Conservation (phyloP, 2,113 vertebrate species). For the Neodontobutis hainanensis region DNA sequence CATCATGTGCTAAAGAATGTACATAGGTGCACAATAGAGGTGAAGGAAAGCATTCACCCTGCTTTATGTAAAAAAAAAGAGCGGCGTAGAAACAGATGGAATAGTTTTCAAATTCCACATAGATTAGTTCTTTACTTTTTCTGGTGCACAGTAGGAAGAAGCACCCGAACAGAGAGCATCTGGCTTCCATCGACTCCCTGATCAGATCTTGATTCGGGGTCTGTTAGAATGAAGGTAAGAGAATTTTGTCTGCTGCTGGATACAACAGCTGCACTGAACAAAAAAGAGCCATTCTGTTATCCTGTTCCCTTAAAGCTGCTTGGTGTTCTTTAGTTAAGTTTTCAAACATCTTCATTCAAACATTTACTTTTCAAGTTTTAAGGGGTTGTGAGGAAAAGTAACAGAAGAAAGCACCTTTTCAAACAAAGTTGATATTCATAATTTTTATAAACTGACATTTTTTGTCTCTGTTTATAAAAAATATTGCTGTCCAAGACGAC, state of each 20-base stretch:
- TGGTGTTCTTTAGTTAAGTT: too few species aligned
- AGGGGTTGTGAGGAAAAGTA: too few species aligned
- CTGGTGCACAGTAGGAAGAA: constrained; percentile 6
- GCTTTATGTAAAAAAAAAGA: constrained; percentile 13
- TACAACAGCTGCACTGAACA: not conserved
- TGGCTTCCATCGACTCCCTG: not conserved
- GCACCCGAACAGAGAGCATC: not conserved
- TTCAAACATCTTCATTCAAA: too few species aligned
- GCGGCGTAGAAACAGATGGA: not conserved
- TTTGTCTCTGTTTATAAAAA: too few species aligned
- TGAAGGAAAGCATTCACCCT: constrained; percentile 4
- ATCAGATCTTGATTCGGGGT: not conserved
- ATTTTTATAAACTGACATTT: too few species aligned
- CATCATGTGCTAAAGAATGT: constrained; percentile 36
- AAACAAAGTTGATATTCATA: too few species aligned
- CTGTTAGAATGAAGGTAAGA: not conserved
- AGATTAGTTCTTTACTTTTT: not conserved
- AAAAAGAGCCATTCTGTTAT: not conserved
- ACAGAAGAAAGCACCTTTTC: too few species aligned
- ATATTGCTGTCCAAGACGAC: too few species aligned
- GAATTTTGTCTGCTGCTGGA: not conserved
- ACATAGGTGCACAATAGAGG: constrained; percentile 12
- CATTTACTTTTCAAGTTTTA: too few species aligned
- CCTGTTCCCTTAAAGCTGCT: not conserved
- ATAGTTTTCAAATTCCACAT: not conserved